Conservation (phyloP, 2,113 vertebrate species). For the Jacana jacana region DNA sequence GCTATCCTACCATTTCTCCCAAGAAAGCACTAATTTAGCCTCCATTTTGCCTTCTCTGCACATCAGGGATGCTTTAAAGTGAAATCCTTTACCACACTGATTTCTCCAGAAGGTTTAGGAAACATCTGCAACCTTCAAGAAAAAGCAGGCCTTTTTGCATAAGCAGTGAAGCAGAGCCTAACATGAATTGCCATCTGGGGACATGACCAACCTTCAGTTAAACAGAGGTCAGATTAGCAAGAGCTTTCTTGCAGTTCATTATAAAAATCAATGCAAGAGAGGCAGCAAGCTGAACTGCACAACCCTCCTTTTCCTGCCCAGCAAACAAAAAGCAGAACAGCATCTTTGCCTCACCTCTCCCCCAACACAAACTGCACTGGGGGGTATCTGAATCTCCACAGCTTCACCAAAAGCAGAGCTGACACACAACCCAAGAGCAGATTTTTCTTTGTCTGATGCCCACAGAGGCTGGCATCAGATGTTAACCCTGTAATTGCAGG, state of each 20-base stretch:
- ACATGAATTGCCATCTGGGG: not conserved
- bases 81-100: not conserved
- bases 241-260: slow-evolving; percentile 19
- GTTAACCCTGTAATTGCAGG: not conserved
- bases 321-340: not conserved
- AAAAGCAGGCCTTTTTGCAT: slow-evolving; percentile 13
- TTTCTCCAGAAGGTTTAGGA: not conserved
- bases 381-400: not conserved
- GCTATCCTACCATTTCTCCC: not conserved
- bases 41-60: not conserved
- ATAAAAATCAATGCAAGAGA: slow-evolving; percentile 42
- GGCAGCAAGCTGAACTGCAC: not conserved
- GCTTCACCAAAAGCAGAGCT: slow-evolving; percentile 7
- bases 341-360: not conserved
- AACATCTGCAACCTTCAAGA: slow-evolving; percentile 13
- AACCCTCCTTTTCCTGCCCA: not conserved
- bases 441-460: slow-evolving; percentile 1
- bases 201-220: slow-evolving; percentile 35
- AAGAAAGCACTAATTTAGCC: not conserved
- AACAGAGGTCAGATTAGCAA: slow-evolving; percentile 27
- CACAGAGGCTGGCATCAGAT: not conserved
- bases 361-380: not conserved
- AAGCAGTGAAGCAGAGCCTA: slow-evolving; percentile 47
- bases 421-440: not conserved
- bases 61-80: not conserved